phyloP scores from a whole-genome alignment of 1,140 invertebrate genomes.

The Acromyrmex echinatior region DNA sequence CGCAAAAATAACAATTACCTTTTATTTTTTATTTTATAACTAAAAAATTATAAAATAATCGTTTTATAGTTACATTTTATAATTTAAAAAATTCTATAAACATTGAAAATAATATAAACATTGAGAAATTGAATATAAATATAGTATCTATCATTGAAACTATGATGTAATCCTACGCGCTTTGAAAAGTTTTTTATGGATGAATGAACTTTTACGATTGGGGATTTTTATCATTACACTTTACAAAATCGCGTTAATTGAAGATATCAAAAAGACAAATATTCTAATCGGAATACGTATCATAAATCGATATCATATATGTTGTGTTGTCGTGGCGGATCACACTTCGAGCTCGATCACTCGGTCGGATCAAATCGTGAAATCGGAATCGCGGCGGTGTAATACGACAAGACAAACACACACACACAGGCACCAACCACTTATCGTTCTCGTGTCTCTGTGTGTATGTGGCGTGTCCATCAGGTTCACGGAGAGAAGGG shows the following conservation, averaged over 20 bases:
- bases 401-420: conserved; percentile 12
- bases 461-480: conserved; percentile 76
- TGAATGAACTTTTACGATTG: conserved; percentile 15
- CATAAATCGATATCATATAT: background rate
- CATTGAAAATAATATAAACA: background rate
- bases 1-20: background rate
- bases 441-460: conserved; percentile 66
- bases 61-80: background rate
- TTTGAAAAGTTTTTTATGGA: background rate
- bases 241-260: background rate
- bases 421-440: conserved; percentile 11
- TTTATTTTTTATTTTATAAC: background rate
- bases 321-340: conserved; percentile 3
- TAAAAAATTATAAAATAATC: background rate
- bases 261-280: conserved; percentile 10
- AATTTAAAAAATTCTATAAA: background rate
- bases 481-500: conserved; percentile 93
- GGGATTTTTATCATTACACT: conserved; percentile 13
- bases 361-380: conserved; percentile 14
- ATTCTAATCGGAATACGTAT: background rate
- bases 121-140: background rate
- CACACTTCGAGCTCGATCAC: background rate
- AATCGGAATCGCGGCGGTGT: background rate
- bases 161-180: background rate
- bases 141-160: background rate